Evolutionary conservation across 2,888 invertebrate species (phyloP).

Genomic region (Pseudococcus longispinus): DNA sequence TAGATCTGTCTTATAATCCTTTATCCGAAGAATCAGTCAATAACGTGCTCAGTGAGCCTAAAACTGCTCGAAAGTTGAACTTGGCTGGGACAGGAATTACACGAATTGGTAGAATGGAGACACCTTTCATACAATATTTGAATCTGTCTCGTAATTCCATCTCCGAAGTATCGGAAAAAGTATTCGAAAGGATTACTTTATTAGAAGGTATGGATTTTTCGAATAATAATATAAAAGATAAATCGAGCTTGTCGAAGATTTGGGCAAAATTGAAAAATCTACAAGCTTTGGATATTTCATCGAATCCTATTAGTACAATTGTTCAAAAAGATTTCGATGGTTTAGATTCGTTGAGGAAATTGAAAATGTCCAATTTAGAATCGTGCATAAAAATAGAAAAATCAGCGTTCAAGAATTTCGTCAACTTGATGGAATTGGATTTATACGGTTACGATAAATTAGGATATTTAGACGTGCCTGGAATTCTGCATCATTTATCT

Average conservation of each 20-base stretch:
- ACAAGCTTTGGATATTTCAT: constrained; percentile 78
- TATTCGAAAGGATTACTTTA: constrained; percentile 80
- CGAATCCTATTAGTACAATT: constrained; percentile 81
- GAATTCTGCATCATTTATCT: constrained; percentile 77
- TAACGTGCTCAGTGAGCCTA: constrained; percentile 84
- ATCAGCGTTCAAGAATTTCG: constrained; percentile 76
- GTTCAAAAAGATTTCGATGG: constrained; percentile 78
- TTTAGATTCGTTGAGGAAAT: constrained; percentile 68
- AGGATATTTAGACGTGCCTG: constrained; percentile 85
- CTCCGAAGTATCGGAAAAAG: constrained; percentile 70
- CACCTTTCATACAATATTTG: constrained; percentile 80
- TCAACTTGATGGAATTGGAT: constrained; percentile 74
- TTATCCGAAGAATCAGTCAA: constrained; percentile 75
- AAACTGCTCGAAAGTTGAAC: constrained; percentile 82
- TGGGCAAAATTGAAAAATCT: constrained; percentile 76
- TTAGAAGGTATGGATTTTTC: constrained; percentile 81
- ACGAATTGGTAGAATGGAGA: constrained; percentile 75
- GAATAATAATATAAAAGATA: constrained; percentile 71
- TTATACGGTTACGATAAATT: constrained; percentile 80
- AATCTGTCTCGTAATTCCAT: constrained; percentile 82
- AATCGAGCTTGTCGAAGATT: constrained; percentile 70
- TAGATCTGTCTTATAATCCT: constrained; percentile 87
- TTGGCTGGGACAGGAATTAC: constrained; percentile 81
- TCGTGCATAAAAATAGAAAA: constrained; percentile 81
- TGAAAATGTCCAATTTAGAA: constrained; percentile 70